Evolutionary conservation across 2,888 invertebrate genomes (phyloP).

Genomic region (Dicycla oo): DNA sequence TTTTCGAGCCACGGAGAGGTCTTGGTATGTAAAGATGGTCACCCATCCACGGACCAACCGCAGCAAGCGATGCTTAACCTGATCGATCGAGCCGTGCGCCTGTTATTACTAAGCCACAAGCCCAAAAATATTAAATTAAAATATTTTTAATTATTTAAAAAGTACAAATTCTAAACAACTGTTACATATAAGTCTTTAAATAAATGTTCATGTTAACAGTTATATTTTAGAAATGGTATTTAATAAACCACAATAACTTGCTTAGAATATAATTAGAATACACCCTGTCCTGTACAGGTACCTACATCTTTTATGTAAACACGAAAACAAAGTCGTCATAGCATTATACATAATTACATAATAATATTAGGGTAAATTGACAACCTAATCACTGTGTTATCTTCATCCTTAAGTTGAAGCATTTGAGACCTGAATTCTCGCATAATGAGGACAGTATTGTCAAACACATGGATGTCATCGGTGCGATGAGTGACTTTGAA

Average conservation of each 20-base stretch:
- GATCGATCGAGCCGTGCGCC: no score
- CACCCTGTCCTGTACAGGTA: no score
- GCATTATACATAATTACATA: neutral
- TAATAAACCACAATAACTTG: neutral
- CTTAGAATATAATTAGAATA: neutral
- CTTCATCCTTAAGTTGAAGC: neutral
- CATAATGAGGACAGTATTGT: neutral
- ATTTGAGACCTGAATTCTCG: neutral
- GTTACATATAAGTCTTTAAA: neutral
- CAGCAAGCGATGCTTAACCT: no score
- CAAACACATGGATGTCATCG: neutral
- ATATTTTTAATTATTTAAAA: neutral
- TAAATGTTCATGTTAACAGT: neutral
- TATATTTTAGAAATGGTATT: neutral
- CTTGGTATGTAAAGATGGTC: no score
- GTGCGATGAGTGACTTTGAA: neutral
- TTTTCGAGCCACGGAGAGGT: no score
- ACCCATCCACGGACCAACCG: no score
- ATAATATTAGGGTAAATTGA: neutral
- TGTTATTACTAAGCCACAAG: no score
- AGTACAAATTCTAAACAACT: neutral
- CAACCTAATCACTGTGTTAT: neutral
- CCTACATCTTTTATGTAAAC: neutral
- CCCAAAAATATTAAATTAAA: no score
- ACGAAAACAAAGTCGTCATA: neutral